These are phyloP conservation scores for Gobio occitaniae DNA, from an alignment of 2,797 vertebrate genomes.

Conservation along the genomic window DNA sequence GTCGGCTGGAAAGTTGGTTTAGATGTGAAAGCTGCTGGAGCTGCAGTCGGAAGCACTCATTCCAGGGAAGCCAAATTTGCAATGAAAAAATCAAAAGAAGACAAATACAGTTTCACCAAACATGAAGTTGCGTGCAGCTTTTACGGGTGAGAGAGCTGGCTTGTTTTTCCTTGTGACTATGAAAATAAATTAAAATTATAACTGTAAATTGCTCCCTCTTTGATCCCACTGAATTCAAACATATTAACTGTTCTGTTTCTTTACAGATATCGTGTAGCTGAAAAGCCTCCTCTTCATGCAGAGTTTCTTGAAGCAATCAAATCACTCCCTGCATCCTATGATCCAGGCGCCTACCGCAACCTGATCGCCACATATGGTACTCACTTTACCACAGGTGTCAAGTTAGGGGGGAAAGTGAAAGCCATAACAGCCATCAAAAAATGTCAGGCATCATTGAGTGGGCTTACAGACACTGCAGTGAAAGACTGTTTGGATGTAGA, in stretches of 20 bases:
- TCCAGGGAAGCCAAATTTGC: constrained; percentile 34
- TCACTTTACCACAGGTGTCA: constrained; percentile 67
- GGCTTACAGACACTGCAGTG: constrained; percentile 61
- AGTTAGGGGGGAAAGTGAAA: constrained; percentile 66
- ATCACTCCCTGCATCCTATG: constrained; percentile 59
- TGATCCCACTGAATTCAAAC: not conserved
- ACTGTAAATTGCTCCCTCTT: not conserved
- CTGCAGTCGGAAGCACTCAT: not conserved
- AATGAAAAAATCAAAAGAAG: constrained; percentile 37
- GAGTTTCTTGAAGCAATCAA: constrained; percentile 65
- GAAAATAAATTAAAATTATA: not conserved
- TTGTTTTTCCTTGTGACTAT: not conserved
- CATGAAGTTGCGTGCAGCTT: constrained; percentile 46
- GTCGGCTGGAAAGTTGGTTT: constrained; percentile 48
- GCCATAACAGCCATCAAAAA: constrained; percentile 69
- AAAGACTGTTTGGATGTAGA: constrained; percentile 73
- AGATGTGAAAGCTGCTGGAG: rapidly evolving
- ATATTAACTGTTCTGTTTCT: constrained; percentile 59
- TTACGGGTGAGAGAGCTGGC: constrained; percentile 39
- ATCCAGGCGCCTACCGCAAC: constrained; percentile 42
- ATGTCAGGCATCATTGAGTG: constrained; percentile 64
- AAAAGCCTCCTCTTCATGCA: constrained; percentile 47
- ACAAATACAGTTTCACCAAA: constrained; percentile 57
- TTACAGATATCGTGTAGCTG: constrained; percentile 26
- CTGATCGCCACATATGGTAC: constrained; percentile 74